Conservation (phyloP, 2,888 invertebrate species). For the Mellilla xanthometata region DNA sequence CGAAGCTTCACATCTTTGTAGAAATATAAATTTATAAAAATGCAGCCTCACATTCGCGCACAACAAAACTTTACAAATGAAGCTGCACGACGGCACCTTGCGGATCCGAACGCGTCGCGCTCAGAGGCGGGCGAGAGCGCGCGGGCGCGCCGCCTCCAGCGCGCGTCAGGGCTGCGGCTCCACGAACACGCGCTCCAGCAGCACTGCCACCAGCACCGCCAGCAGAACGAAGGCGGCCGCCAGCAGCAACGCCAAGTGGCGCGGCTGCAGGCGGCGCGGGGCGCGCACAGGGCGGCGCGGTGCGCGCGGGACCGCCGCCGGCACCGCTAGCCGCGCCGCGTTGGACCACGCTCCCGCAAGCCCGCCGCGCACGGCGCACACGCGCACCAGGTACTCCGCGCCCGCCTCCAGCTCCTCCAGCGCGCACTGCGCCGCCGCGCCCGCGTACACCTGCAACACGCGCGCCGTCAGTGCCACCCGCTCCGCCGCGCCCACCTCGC, state of each 20-base stretch:
- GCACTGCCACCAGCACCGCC: constrained; percentile 84
- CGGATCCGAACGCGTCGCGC: constrained; percentile 12
- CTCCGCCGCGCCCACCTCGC: too few relatives aligned
- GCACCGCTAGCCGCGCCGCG: constrained; percentile 78
- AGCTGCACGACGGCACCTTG: constrained; percentile 2
- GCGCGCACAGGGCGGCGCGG: constrained; percentile 83
- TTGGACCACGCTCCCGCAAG: constrained; percentile 88
- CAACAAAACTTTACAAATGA: constrained; percentile 10
- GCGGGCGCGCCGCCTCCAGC: constrained; percentile 62
- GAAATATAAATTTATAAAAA: constrained; percentile 54
- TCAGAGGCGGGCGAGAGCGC: constrained; percentile 63
- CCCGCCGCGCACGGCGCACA: constrained; percentile 88
- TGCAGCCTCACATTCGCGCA: constrained; percentile 40
- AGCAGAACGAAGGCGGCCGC: constrained; percentile 83
- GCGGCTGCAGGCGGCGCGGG: constrained; percentile 55
- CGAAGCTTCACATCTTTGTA: constrained; percentile 47
- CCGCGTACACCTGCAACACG: constrained; percentile 84
- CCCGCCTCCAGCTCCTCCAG: constrained; percentile 88
- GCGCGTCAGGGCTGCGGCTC: constrained; percentile 74
- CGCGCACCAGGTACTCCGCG: constrained; percentile 89
- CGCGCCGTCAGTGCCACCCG: not conserved
- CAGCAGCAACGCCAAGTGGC: constrained; percentile 85
- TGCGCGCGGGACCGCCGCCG: constrained; percentile 78
- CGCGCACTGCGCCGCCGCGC: constrained; percentile 83
- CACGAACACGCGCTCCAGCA: constrained; percentile 80